Base-by-base conservation (phyloP, 2,888 invertebrate genomes). In the Hetaerina titia region DNA sequence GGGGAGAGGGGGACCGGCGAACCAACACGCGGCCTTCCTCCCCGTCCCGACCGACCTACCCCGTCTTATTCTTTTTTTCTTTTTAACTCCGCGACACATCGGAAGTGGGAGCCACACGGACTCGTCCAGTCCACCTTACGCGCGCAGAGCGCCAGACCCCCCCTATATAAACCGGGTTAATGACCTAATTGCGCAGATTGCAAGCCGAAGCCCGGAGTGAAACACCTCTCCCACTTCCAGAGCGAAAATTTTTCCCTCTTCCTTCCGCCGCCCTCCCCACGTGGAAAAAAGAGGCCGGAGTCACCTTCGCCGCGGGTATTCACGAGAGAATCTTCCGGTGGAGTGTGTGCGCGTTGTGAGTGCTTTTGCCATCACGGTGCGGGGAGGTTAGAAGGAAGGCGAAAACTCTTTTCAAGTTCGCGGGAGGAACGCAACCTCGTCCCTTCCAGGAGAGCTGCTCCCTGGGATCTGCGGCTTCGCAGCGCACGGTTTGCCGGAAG, bases 111-210 rank as follows among this genome's bases (percentile, higher is more conserved):
- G 81, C 81, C 81, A 81, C 81, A 81, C 81, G 2, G 81, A 22
- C 81, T 81, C 31, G 81, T 81, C 81, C 81, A 31, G 81, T 81
- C 81, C 31, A 31, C 81, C 31, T 7, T 81, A 25, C 81, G 5
- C 74, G 2, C 60, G 2, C 25, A 17, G 45, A 45, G 45, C 69
- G 69, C 69, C 69, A 19, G 69, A 88, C n/a, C 58, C 58, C 89
- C 15, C 4, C n/a, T 89, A 89, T 89, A 89, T 58, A 89, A 89
- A 89, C 57, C 89, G 89, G 89, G 89, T 89, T 89, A 89, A 57
- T 89, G 89, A 89, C 89, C 89, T 89, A 89, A 89, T 89, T 89
- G 89, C 89, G 56, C 89, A 89, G 89, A 89, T 89, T 89, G 89
- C 89, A 56, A 56, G 56, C 89, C 57, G n/a, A 11, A 58, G 89